Base-by-base conservation (phyloP, 2,888 invertebrate genomes). In the Iphiclides podalirius region DNA sequence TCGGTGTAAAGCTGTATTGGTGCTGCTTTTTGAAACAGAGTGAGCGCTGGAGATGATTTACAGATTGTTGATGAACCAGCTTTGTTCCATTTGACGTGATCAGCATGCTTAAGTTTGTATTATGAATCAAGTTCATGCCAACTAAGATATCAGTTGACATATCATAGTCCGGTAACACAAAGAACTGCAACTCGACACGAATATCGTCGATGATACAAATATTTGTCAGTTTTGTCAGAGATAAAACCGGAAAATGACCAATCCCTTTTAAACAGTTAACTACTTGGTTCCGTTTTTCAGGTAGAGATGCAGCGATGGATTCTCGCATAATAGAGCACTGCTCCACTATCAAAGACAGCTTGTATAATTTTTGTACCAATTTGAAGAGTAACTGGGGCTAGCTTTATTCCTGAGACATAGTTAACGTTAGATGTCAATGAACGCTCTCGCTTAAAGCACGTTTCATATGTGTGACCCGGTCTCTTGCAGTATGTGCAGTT, bases 291-390 rank as follows among this genome's bases (percentile, higher is more conserved):
- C 62, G 35, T 52, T 53, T 34, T 0, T 65, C 66, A 0, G 64
- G 64, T 34, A 70, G n/a, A 17, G 47, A 49, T 0, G 47, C 39
- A 0, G 63, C 65, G 0, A 67, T 0, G 0, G 64, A 60, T 26
- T 64, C 64, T 0, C 61, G 52, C 1, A 66, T 60, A 0, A 65
- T 7, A 1, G 66, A 66, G 38, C 63, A 63, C 66, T 0, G 65
- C 63, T 0, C 66, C 66, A 13, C 64, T 67, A 26, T 68, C 66
- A 36, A 67, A 67, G 0, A 66, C 36, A 0, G 64, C 52, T 1
- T 38, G 20, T 0, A 63, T 23, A 3, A 14, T 47, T 8, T 23
- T 39, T 4, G 34, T 11, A 0, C 54, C 55, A 1, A 63, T 47
- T 2, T 4, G 4, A 0, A 63, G 13, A 0, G 13, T 4, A 16